Evolutionary conservation across 2,888 invertebrate species (phyloP).

Genomic region (Serrognathus titanus): DNA sequence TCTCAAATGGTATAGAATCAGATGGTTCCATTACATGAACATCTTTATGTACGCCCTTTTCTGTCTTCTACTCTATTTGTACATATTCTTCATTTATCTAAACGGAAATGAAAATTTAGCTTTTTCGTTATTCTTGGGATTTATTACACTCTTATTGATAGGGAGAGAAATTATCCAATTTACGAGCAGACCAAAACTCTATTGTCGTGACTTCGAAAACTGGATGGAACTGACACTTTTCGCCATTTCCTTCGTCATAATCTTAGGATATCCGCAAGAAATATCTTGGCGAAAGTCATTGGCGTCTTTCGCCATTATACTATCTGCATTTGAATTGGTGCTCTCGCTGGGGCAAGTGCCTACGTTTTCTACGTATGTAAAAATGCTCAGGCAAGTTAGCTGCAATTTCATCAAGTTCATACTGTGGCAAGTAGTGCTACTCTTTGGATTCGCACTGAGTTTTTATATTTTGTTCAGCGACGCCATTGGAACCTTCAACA

Average conservation of each 20-base stretch:
- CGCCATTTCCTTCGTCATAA: conserved; percentile 58
- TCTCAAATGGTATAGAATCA: conserved; percentile 77
- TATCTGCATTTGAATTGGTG: conserved; percentile 74
- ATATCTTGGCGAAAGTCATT: conserved; percentile 61
- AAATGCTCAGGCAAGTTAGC: conserved; percentile 79
- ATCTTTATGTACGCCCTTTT: conserved; percentile 68
- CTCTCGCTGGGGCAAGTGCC: conserved; percentile 77
- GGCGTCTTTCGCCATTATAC: conserved; percentile 68
- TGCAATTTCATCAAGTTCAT: conserved; percentile 77
- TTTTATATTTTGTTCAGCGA: conserved; percentile 74
- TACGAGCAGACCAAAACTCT: conserved; percentile 41
- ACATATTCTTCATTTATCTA: conserved; percentile 65
- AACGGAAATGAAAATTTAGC: conserved; percentile 47
- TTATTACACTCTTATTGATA: neutral
- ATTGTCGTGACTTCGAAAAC: conserved; percentile 69
- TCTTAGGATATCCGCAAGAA: conserved; percentile 50
- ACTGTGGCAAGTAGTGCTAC: conserved; percentile 74
- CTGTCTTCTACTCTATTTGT: conserved; percentile 63
- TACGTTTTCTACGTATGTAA: conserved; percentile 72
- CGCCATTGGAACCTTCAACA: neutral
- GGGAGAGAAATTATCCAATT: neutral
- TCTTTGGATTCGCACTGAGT: conserved; percentile 77
- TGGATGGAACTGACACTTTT: conserved; percentile 70
- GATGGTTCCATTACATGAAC: conserved; percentile 70
- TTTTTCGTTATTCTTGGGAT: neutral